A percentile compares a stretch with the other conserved stretches of the same genome.
These are phyloP conservation scores for Platycnemis pennipes DNA, from an alignment of 2,888 invertebrate species.

Conservation along the genomic window DNA sequence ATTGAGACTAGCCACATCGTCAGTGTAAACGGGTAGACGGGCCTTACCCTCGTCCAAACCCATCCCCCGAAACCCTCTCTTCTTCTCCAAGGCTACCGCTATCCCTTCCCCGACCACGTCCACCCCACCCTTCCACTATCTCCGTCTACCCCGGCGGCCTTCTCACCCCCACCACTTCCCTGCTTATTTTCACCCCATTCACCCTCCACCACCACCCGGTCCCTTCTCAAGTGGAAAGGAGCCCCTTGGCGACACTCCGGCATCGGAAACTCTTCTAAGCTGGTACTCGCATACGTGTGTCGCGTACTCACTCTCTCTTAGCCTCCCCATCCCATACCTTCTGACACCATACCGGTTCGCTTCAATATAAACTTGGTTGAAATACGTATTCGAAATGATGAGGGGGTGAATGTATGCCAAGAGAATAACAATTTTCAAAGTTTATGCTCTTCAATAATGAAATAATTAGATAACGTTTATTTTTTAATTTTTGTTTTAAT, in stretches of 20 bases:
- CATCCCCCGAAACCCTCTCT: not conserved
- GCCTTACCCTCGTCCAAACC: not conserved
- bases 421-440: too few relatives aligned
- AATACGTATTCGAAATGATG: not conserved
- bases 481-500: too few relatives aligned
- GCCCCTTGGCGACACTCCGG: slow-evolving; percentile 26
- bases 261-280: not conserved
- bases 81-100: slow-evolving; percentile 34
- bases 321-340: not conserved
- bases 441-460: too few relatives aligned
- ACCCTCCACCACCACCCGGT: not conserved
- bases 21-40: slow-evolving; percentile 40
- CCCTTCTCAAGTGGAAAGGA: not conserved
- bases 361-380: not conserved
- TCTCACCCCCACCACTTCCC: not conserved
- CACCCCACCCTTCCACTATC: not conserved
- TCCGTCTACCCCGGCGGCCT: not conserved
- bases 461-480: too few relatives aligned
- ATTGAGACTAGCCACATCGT: slow-evolving; percentile 66
- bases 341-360: not conserved
- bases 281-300: slow-evolving; percentile 22
- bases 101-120: not conserved
- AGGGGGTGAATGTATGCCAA: not conserved
- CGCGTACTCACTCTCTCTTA: not conserved
- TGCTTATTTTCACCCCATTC: not conserved